phyloP scores from a whole-genome alignment of 2,113 vertebrate genomes.

The Brachypteracias leptosomus region DNA sequence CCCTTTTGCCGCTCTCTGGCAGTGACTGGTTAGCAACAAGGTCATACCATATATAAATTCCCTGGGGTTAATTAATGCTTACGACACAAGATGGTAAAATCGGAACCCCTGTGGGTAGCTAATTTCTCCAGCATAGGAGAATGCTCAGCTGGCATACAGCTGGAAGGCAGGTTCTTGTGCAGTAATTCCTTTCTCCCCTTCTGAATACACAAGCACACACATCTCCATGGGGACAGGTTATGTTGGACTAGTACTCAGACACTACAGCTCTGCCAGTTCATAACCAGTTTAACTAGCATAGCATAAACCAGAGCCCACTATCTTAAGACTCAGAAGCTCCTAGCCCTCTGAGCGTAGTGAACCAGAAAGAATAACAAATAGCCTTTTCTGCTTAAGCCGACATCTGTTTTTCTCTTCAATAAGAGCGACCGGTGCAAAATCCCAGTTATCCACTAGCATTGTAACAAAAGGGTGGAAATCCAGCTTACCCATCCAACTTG shows the following conservation, averaged over 20 bases:
- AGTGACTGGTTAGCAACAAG: neutral
- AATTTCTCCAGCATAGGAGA: neutral
- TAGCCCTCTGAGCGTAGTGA: neutral
- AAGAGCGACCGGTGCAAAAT: neutral
- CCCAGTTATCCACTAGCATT: neutral
- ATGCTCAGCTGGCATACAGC: neutral
- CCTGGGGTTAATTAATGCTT: neutral
- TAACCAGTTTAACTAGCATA: neutral
- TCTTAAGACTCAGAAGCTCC: neutral
- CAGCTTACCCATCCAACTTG: constrained; percentile 11
- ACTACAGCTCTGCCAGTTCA: neutral
- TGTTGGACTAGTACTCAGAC: neutral
- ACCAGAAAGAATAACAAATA: neutral
- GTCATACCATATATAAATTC: neutral
- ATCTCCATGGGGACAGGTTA: neutral
- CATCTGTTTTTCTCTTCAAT: neutral
- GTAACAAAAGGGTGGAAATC: neutral
- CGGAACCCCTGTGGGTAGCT: neutral
- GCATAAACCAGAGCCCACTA: neutral
- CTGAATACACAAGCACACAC: neutral
- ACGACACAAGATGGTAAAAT: neutral
- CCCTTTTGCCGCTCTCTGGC: neutral
- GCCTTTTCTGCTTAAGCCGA: neutral
- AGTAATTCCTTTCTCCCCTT: neutral
- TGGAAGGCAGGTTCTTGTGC: neutral